Conservation (phyloP, 2,797 vertebrate genomes). For the Pantherophis vulpinus region DNA sequence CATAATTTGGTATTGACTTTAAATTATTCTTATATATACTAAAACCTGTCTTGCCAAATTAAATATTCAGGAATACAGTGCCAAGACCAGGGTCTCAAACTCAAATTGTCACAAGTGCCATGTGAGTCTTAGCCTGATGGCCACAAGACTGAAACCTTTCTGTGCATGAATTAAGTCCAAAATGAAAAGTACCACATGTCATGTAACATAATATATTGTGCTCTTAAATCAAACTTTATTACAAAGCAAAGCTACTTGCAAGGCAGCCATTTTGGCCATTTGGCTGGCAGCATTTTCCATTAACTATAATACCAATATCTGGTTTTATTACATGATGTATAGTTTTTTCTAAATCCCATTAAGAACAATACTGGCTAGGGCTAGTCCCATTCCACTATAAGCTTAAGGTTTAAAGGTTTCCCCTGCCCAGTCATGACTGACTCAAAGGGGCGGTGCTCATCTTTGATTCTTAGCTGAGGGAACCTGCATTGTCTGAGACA, state of each 20-base stretch:
- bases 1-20: constrained; percentile 39
- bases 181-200: not conserved
- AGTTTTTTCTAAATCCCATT: not conserved
- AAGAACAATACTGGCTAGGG: not conserved
- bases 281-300: not conserved
- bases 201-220: not conserved
- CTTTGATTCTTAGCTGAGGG: not conserved
- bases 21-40: not conserved
- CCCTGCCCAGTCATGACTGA: not conserved
- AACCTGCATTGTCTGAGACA: not conserved
- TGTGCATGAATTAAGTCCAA: not conserved
- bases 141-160: not conserved
- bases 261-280: not conserved
- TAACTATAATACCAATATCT: not conserved
- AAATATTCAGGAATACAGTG: not conserved
- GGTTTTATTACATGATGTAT: not conserved
- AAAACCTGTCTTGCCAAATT: constrained; percentile 49
- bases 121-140: not conserved
- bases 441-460: not conserved
- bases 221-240: not conserved
- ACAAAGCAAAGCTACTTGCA: not conserved
- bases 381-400: not conserved
- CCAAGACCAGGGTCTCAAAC: not conserved
- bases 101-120: not conserved
- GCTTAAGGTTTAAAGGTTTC: not conserved